Conservation (phyloP, 2,113 vertebrate genomes). For the Caretta caretta region DNA sequence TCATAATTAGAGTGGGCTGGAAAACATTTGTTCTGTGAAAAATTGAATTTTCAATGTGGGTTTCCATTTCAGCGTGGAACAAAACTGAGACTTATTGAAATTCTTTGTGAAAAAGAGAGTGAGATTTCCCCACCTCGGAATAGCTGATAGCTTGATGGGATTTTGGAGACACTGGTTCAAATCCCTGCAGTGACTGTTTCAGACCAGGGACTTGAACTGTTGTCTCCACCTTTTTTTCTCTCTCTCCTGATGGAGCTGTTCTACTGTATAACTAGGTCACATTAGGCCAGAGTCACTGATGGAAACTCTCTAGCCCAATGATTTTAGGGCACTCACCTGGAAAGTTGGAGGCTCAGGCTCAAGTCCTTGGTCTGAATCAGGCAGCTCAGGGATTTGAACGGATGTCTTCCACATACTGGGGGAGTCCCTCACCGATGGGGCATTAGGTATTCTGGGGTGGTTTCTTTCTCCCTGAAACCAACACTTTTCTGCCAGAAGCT, state of each 20-base stretch:
- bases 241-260: background rate
- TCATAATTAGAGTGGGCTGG: too few relatives aligned
- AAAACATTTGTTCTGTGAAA: background rate
- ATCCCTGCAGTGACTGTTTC: background rate
- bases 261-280: too few relatives aligned
- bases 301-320: background rate
- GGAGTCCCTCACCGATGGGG: background rate
- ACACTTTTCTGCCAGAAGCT: background rate
- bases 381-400: background rate
- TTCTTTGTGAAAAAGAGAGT: background rate
- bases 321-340: background rate
- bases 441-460: background rate
- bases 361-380: background rate
- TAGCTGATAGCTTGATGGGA: background rate
- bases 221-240: background rate
- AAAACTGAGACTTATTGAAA: background rate
- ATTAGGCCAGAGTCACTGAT: background rate
- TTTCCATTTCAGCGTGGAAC: background rate
- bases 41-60: background rate
- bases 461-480: background rate
- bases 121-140: background rate
- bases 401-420: background rate
- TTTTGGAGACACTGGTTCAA: background rate
- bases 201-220: background rate
- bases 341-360: background rate